Percentiles rank a stretch among this genome's conserved stretches.
Conservation (phyloP, 2,797 vertebrate species). For the Brotogeris chrysoptera region DNA sequence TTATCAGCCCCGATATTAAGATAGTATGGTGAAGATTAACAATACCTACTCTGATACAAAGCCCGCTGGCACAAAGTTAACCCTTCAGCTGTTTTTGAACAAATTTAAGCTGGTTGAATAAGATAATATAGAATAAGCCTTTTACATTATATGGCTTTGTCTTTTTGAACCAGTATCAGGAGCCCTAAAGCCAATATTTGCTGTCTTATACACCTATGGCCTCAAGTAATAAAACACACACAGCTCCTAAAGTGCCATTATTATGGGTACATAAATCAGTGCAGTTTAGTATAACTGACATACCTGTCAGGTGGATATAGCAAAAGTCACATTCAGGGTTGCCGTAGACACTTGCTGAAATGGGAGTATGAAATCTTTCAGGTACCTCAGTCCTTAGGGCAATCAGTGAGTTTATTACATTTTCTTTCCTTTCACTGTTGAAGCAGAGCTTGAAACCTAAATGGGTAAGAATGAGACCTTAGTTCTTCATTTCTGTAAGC, state of each 20-base stretch:
- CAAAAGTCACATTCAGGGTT: neutral
- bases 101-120: neutral
- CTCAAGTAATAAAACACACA: neutral
- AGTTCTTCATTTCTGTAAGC: neutral
- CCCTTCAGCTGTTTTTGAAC: neutral
- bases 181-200: neutral
- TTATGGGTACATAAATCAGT: neutral
- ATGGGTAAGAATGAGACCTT: slow-evolving; percentile 15
- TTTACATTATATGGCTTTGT: neutral
- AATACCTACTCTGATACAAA: neutral
- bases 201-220: neutral
- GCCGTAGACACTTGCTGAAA: neutral
- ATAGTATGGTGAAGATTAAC: neutral
- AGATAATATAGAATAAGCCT: neutral
- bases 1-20: neutral
- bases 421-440: neutral
- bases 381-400: neutral
- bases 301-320: neutral
- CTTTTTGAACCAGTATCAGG: neutral
- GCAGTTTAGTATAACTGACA: neutral
- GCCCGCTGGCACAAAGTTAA: neutral
- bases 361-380: neutral
- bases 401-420: neutral
- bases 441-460: neutral
- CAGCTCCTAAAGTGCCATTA: neutral